A percentile compares a stretch with the other conserved stretches of the same genome.
Evolutionary conservation across 1,140 invertebrate species (phyloP).

Genomic region (Lerema accius): DNA sequence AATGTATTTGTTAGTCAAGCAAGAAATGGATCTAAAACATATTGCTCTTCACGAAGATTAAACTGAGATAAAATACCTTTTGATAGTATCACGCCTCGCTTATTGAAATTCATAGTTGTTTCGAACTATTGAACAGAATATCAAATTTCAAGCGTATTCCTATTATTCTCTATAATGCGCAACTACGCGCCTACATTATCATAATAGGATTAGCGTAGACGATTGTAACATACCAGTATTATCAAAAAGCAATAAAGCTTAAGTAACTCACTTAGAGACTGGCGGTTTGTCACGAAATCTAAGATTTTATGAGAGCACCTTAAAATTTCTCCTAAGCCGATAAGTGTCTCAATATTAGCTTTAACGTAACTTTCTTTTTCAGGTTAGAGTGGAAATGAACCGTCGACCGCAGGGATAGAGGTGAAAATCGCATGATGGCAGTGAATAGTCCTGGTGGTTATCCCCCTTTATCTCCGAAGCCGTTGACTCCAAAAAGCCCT

Average conservation of each 20-base stretch:
- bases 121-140: background rate
- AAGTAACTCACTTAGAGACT: constrained; percentile 1
- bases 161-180: background rate
- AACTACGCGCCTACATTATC: background rate
- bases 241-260: constrained; percentile 16
- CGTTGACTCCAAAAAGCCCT: constrained; percentile 78
- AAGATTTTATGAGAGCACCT: background rate
- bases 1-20: too few species aligned
- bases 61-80: too few species aligned
- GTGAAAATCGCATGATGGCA: constrained; percentile 65
- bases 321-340: background rate
- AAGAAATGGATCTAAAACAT: too few species aligned
- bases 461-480: constrained; percentile 77
- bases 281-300: background rate
- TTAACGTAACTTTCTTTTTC: constrained; percentile 36
- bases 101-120: background rate
- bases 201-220: constrained; percentile 2
- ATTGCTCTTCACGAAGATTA: too few species aligned
- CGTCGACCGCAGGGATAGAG: constrained; percentile 43
- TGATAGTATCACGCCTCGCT: too few species aligned
- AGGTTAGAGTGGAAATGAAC: constrained; percentile 48
- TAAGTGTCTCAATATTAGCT: constrained; percentile 9
- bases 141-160: background rate
- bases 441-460: constrained; percentile 80
- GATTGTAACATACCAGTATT: background rate